A percentile compares a stretch with the other conserved stretches of the same genome.
Conservation (phyloP, 2,113 vertebrate genomes). For the Loxodonta africana region DNA sequence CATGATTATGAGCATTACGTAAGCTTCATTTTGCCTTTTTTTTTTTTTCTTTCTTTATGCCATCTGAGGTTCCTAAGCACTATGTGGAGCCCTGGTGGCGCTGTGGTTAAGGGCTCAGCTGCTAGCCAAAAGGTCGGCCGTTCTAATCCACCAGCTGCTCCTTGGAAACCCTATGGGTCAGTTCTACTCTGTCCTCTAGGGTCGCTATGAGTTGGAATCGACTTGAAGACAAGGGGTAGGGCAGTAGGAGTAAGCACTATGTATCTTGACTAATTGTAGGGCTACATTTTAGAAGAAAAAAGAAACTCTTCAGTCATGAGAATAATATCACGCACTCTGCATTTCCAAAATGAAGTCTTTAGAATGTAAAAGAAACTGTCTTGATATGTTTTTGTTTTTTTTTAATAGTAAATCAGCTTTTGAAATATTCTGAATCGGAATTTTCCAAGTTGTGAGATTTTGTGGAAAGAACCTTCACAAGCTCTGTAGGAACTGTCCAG, state of each 20-base stretch:
- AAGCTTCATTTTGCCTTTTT: background rate
- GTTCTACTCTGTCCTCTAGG: too few relatives aligned
- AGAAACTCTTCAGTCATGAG: background rate
- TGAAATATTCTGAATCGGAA: background rate
- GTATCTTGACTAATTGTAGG: background rate
- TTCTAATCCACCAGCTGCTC: too few relatives aligned
- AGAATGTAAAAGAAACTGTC: background rate
- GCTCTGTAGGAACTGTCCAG: fast-evolving
- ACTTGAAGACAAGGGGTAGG: too few relatives aligned
- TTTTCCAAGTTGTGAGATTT: too few relatives aligned
- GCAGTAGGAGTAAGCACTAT: background rate
- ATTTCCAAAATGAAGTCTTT: background rate
- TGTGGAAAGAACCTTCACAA: background rate
- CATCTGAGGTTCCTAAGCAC: background rate
- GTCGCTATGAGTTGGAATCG: too few relatives aligned
- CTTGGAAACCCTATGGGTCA: too few relatives aligned
- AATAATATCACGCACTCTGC: background rate
- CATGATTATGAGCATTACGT: background rate
- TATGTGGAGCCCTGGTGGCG: background rate
- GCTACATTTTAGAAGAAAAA: background rate
- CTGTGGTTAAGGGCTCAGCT: too few relatives aligned
- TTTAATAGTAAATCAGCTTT: background rate
- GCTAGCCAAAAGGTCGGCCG: too few relatives aligned
- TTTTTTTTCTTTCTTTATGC: background rate
- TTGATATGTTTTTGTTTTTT: background rate